phyloP scores from a whole-genome alignment of 2,113 vertebrate species.

The Pheucticus melanocephalus region DNA sequence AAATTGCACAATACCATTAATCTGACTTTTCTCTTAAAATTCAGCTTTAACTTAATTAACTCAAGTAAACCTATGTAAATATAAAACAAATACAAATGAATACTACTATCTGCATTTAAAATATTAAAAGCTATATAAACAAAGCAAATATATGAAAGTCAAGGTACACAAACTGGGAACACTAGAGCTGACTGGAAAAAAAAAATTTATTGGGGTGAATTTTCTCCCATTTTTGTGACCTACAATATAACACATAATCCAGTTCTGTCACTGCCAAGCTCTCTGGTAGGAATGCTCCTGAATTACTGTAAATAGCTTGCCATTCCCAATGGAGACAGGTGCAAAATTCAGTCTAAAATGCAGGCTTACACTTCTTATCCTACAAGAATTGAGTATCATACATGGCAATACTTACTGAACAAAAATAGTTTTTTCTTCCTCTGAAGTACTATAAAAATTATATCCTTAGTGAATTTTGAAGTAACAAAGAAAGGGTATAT shows the following conservation, averaged over 20 bases:
- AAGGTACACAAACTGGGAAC: not conserved
- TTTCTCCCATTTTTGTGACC: not conserved
- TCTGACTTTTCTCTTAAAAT: not conserved
- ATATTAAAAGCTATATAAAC: not conserved
- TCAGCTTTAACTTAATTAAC: not conserved
- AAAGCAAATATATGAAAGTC: not conserved
- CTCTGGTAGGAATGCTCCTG: not conserved
- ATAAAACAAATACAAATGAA: not conserved
- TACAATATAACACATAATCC: not conserved
- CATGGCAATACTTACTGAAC: not conserved
- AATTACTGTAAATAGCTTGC: conserved; percentile 5
- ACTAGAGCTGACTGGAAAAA: not conserved
- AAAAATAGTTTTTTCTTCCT: not conserved
- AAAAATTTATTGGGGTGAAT: not conserved
- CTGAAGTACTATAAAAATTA: not conserved
- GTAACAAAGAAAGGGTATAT: not conserved
- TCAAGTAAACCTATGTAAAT: not conserved
- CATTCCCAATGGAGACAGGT: not conserved
- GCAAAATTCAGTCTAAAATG: conserved; percentile 8
- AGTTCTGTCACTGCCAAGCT: not conserved
- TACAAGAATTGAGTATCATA: not conserved
- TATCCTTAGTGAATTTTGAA: not conserved
- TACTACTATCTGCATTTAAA: not conserved
- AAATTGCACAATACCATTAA: not conserved
- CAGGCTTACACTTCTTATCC: not conserved